A percentile compares a stretch with the other conserved stretches of the same genome.
Evolutionary conservation across 1,140 invertebrate species (phyloP).

Genomic region (Caenorhabditis remanei): DNA sequence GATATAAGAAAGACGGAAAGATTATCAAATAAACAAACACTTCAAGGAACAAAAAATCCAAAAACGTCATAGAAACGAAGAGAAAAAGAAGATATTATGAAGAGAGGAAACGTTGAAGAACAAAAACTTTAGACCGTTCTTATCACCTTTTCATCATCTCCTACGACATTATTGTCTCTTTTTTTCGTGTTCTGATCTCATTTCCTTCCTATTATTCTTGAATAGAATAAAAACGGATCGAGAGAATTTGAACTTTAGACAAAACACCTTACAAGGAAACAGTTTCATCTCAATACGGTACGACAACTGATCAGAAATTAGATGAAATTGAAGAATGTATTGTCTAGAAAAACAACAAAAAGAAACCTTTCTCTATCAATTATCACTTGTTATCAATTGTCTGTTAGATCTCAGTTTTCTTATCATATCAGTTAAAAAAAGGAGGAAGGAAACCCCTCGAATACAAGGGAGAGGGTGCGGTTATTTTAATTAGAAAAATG

Average conservation of each 20-base stretch:
- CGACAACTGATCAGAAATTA: conserved; percentile 1
- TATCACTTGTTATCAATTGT: conserved; percentile 41
- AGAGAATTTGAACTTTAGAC: not conserved
- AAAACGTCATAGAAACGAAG: not conserved
- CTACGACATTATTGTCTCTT: not conserved
- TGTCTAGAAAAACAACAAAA: conserved; percentile 37
- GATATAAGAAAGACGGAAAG: too few relatives aligned
- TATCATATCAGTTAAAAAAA: conserved; percentile 28
- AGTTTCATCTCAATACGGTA: not conserved
- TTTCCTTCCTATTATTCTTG: not conserved
- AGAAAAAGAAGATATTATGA: not conserved
- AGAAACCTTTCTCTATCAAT: conserved; percentile 10
- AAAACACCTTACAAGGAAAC: not conserved
- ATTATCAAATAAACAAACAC: not conserved
- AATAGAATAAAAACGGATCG: not conserved
- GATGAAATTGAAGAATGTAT: not conserved
- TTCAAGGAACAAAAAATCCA: not conserved
- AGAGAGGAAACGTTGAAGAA: not conserved
- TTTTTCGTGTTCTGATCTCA: conserved; percentile 18
- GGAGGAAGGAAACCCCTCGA: not conserved
- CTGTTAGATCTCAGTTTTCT: not conserved
- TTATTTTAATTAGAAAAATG: conserved; percentile 11
- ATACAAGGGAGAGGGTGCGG: not conserved
- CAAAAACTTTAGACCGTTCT: not conserved
- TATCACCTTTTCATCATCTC: not conserved